phyloP scores from a whole-genome alignment of 2,113 vertebrate genomes.

The Barnardius zonarius region DNA sequence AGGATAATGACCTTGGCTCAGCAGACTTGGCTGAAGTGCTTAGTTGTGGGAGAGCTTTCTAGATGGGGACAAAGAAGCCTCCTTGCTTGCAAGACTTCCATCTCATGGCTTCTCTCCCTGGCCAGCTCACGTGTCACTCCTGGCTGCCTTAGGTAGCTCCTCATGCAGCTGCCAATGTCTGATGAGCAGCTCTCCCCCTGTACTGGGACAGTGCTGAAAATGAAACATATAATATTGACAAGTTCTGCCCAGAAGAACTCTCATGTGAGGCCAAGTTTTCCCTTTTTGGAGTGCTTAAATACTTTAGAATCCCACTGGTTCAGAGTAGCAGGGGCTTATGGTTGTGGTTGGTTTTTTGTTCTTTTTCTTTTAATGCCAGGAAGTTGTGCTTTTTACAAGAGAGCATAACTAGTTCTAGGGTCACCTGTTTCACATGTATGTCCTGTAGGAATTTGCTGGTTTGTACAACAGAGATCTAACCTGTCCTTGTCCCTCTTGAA shows the following conservation, averaged over 20 bases:
- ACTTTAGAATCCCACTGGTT: background rate
- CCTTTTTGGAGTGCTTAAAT: background rate
- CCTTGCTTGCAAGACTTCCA: background rate
- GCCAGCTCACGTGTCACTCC: background rate
- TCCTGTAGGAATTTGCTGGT: background rate
- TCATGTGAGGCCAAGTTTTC: background rate
- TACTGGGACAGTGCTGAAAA: background rate
- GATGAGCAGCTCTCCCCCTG: background rate
- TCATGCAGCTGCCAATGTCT: background rate
- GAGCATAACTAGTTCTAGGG: background rate
- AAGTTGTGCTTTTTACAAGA: background rate
- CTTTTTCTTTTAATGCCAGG: background rate
- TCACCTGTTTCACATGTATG: background rate
- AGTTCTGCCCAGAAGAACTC: background rate
- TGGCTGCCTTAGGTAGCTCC: background rate
- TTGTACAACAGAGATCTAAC: background rate
- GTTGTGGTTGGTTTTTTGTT: background rate
- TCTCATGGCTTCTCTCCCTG: background rate
- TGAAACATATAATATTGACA: background rate
- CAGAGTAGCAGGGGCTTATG: background rate
- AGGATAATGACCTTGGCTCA: background rate
- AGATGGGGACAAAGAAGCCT: background rate
- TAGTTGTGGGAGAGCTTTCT: background rate
- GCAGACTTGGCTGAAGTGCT: background rate
- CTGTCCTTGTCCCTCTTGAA: background rate